These are phyloP conservation scores for Champsocephalus gunnari DNA, from an alignment of 2,797 vertebrate genomes.

Conservation along the genomic window DNA sequence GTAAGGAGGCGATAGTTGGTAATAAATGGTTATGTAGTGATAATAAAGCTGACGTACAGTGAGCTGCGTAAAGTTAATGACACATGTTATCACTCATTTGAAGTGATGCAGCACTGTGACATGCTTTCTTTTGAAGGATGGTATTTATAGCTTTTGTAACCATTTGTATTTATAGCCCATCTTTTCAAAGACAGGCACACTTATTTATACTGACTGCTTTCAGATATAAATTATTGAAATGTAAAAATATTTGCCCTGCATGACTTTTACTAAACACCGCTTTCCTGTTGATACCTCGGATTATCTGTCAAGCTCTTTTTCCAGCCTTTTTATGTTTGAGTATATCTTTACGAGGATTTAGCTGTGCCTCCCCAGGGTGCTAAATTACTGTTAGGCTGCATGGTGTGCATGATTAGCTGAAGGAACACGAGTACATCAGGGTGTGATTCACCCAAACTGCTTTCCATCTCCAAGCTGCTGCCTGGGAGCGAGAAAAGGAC, in stretches of 20 bases:
- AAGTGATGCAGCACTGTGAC: slow-evolving; percentile 24
- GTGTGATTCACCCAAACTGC: slow-evolving; percentile 54
- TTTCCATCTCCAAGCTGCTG: slow-evolving; percentile 16
- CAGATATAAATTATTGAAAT: slow-evolving; percentile 30
- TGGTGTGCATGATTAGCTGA: slow-evolving; percentile 49
- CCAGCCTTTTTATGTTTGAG: slow-evolving; percentile 41
- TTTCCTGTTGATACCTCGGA: slow-evolving; percentile 19
- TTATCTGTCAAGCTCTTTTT: slow-evolving; percentile 41
- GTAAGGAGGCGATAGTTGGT: slow-evolving; percentile 1
- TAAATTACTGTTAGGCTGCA: slow-evolving; percentile 45
- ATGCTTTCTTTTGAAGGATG: slow-evolving; percentile 19
- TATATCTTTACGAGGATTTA: slow-evolving; percentile 52
- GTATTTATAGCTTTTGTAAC: background rate
- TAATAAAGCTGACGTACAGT: slow-evolving; percentile 36
- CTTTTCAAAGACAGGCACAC: slow-evolving; percentile 6
- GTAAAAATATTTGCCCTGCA: slow-evolving; percentile 5
- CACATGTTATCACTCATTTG: slow-evolving; percentile 49
- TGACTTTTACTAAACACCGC: slow-evolving; percentile 33
- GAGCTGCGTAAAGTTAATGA: slow-evolving; percentile 40
- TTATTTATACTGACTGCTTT: slow-evolving; percentile 28
- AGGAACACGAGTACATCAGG: slow-evolving; percentile 34
- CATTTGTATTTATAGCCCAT: slow-evolving; percentile 3
- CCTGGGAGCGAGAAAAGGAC: slow-evolving; percentile 46
- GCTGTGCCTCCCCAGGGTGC: slow-evolving; percentile 34
- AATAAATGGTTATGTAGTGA: slow-evolving; percentile 28